phyloP scores from a whole-genome alignment of 1,140 invertebrate genomes.

The Tetranychus urticae region DNA sequence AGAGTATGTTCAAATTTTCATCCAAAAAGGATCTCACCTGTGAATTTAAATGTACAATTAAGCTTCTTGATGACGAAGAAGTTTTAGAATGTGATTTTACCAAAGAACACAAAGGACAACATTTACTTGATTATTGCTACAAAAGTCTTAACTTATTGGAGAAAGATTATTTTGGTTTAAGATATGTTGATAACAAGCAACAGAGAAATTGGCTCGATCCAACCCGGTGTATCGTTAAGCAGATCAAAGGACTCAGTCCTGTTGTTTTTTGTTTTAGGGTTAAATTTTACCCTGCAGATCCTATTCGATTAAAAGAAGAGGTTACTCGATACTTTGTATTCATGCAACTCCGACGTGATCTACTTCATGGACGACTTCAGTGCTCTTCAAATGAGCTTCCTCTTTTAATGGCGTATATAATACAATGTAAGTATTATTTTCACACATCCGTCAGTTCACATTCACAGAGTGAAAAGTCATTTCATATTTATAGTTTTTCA shows the following conservation, averaged over 20 bases:
- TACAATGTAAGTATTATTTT: conserved; percentile 32
- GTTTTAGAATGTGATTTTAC: conserved; percentile 84
- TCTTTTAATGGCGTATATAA: conserved; percentile 64
- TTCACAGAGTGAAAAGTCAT: too few relatives aligned
- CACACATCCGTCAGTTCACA: too few relatives aligned
- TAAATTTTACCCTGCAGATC: conserved; percentile 82
- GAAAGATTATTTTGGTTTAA: conserved; percentile 87
- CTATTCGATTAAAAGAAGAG: conserved; percentile 55
- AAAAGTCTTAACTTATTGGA: conserved; percentile 76
- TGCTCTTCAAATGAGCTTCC: conserved; percentile 65
- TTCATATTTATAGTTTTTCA: too few relatives aligned
- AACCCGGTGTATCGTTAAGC: conserved; percentile 71
- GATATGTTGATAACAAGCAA: conserved; percentile 72
- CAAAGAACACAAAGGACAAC: conserved; percentile 77
- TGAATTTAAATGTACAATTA: conserved; percentile 76
- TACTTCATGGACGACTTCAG: conserved; percentile 75
- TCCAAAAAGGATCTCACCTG: conserved; percentile 56
- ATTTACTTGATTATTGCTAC: conserved; percentile 76
- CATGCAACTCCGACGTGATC: conserved; percentile 75
- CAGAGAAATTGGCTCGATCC: conserved; percentile 91
- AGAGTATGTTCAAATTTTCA: conserved; percentile 37
- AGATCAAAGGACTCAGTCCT: conserved; percentile 69
- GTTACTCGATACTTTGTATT: conserved; percentile 74
- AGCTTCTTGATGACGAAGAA: conserved; percentile 77
- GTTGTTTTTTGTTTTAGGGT: conserved; percentile 74